phyloP scores from a whole-genome alignment of 2,113 vertebrate genomes.

The Muntiacus muntjak region DNA sequence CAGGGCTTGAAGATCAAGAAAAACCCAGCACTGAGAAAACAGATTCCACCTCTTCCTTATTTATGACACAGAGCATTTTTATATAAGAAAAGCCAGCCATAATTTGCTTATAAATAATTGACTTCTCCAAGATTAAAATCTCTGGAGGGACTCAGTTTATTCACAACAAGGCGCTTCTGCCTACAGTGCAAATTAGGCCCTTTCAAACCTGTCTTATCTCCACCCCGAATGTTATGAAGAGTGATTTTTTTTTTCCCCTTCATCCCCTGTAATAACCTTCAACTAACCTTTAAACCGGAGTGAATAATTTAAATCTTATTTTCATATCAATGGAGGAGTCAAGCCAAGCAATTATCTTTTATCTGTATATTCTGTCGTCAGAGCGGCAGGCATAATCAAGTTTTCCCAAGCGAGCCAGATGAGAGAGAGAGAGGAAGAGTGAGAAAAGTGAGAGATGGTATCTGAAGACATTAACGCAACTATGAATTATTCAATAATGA shows the following conservation, averaged over 20 bases:
- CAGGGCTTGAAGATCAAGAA: constrained; percentile 7
- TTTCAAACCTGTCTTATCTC: constrained; percentile 89
- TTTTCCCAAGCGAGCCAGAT: constrained; percentile 88
- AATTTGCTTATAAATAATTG: constrained; percentile 97
- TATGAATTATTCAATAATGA: constrained; percentile 94
- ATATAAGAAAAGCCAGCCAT: constrained; percentile 81
- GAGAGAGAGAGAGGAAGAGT: constrained; percentile 77
- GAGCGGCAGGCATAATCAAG: constrained; percentile 93
- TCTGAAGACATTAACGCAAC: constrained; percentile 87
- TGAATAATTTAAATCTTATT: constrained; percentile 91
- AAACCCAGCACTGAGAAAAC: neutral
- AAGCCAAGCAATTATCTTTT: constrained; percentile 99
- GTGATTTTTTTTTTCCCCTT: constrained; percentile 79
- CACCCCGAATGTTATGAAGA: constrained; percentile 79
- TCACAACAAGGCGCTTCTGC: constrained; percentile 83
- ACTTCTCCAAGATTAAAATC: constrained; percentile 88
- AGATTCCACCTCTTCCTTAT: constrained; percentile 77
- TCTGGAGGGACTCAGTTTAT: constrained; percentile 88
- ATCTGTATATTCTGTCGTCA: constrained; percentile 93
- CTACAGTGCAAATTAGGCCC: constrained; percentile 87
- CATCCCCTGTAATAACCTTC: constrained; percentile 86
- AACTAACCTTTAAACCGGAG: constrained; percentile 89
- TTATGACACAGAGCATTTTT: constrained; percentile 81
- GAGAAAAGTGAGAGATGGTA: constrained; percentile 79
- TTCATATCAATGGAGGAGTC: constrained; percentile 91